Evolutionary conservation across 2,888 invertebrate species (phyloP), one percentile per base, ranked within the genome.

Genomic region (Torymus aiolomorphi): DNA sequence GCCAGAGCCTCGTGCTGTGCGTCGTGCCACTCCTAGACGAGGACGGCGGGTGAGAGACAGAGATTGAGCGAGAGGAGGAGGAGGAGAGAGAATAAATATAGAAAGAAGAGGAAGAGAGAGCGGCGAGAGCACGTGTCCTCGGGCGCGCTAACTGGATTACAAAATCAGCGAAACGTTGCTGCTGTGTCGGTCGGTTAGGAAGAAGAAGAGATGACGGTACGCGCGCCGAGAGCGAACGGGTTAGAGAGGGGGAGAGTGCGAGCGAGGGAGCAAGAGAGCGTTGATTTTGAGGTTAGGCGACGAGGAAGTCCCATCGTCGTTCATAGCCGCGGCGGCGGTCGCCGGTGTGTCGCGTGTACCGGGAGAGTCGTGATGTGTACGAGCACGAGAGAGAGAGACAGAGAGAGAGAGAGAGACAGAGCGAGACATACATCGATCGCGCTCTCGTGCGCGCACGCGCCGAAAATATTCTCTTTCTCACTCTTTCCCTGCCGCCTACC

Each of bases 111-210:
- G 54, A 63, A 56, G 56, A 49, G 56, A 49, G 57, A 57, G 24
- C 4, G 54, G 82, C 81, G 65, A 18, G 74, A 69, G 69, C 73
- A 73, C 73, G 73, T 73, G 73, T 74, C 74, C 74, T 62, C 69
- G 63, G 56, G 54, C 76, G 70, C 79, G 74, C 81, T 82, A 83
- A 84, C 82, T 74, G 82, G 83, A 84, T 84, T 83, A 77, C 63
- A 77, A 82, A 80, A 83, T 81, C 82, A 67, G 74, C 76, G 69
- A 74, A 74, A 80, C 52, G 61, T 54, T 20, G 54, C 61, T 1
- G 51, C 31, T 31, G 31, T 31, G 31, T 31, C 31, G 31, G 31
- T 31, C 4, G 31, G 31, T 1, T 0, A 8, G 31, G 20, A 20
- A 20, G 31, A 31, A 31, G 31, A 31, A 31, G 31, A 31, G 31